Evolutionary conservation across 2,113 vertebrate genomes (phyloP).

Genomic region (Meleagris gallopavo): DNA sequence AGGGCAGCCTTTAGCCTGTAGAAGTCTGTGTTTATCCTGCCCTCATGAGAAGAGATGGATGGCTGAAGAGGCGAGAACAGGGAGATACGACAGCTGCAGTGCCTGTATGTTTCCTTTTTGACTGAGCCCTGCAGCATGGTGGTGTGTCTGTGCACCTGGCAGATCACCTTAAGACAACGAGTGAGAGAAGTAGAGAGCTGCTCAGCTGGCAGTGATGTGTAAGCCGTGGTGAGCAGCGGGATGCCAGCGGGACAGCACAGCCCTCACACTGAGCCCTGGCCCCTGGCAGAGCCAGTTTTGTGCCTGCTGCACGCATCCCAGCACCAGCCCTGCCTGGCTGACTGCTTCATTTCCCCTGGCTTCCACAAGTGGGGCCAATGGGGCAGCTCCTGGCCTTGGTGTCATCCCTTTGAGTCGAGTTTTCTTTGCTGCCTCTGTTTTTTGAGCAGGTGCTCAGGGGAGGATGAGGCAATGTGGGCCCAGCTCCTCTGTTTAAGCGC

Average conservation of each 20-base stretch:
- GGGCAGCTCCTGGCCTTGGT: not conserved
- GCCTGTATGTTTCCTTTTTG: not conserved
- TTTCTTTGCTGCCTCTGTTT: fast-evolving
- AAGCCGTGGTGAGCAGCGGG: not conserved
- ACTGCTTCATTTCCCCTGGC: not conserved
- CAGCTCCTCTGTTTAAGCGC: slow-evolving; percentile 30
- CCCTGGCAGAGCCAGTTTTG: not conserved
- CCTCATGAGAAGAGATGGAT: not conserved
- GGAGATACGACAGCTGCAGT: not conserved
- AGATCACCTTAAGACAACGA: not conserved
- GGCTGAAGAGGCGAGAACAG: not conserved
- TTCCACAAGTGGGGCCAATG: fast-evolving
- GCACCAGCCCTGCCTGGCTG: not conserved
- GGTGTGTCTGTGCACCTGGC: not conserved
- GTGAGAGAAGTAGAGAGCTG: not conserved
- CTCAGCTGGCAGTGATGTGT: fast-evolving
- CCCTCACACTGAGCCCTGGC: not conserved
- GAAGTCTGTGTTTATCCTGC: not conserved
- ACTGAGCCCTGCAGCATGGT: not conserved
- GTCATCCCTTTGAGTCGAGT: fast-evolving
- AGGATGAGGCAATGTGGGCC: not conserved
- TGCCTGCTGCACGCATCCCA: fast-evolving
- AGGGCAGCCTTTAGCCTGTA: not conserved
- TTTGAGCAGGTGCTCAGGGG: not conserved
- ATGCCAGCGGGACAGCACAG: not conserved